Percentiles rank a stretch among this genome's conserved stretches.
phyloP scores from a whole-genome alignment of 2,797 vertebrate species.

The Benthosema pterotum region DNA sequence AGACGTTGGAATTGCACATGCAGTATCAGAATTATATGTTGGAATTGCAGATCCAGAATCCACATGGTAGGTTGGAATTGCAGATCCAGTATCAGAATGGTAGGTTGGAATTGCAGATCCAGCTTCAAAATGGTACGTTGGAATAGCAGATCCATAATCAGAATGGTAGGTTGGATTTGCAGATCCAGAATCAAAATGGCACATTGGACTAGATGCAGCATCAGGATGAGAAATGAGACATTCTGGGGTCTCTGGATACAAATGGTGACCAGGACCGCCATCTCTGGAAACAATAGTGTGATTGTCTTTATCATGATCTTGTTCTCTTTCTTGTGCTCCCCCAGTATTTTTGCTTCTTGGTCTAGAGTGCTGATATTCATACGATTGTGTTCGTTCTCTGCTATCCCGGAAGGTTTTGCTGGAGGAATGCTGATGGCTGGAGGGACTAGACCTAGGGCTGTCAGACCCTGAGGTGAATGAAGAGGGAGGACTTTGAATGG shows the following conservation, averaged over 20 bases:
- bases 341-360: no score
- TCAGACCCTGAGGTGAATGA: no score
- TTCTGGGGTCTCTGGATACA: conserved; percentile 6
- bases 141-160: no score
- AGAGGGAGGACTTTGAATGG: not conserved
- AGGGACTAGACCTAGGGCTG: no score
- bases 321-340: not conserved
- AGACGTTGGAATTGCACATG: conserved; percentile 7
- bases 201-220: not conserved
- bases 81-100: not conserved
- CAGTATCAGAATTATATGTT: not conserved
- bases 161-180: conserved; percentile 13
- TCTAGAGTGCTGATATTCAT: no score
- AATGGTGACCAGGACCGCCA: not conserved
- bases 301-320: not conserved
- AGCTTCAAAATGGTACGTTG: no score
- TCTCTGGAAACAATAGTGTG: not conserved
- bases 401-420: no score
- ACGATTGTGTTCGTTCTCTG: no score
- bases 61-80: no score
- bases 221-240: conserved; percentile 5
- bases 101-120: conserved; percentile 8
- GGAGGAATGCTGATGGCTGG: no score
- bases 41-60: conserved; percentile 1
- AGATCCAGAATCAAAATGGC: not conserved